Base-by-base conservation (phyloP, 1,140 invertebrate species). In the Hesperophylax magnus region DNA sequence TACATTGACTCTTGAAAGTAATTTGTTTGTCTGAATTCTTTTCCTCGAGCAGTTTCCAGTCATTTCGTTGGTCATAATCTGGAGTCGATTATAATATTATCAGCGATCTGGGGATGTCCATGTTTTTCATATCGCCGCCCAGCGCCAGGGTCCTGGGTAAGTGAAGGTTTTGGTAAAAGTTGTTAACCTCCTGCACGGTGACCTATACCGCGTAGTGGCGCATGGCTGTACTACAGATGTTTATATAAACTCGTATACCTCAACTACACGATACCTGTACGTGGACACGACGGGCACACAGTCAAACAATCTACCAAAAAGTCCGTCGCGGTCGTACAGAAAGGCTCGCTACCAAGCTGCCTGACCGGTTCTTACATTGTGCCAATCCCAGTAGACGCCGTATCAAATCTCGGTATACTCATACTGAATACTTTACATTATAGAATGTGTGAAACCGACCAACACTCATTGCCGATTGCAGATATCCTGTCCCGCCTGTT, bases 101-200 rank as follows among this genome's bases (percentile, higher is more conserved):
- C n/a, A 58, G 11, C 6, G 56, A 58, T 8, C 3, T 5, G 11
- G 15, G 17, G 54, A n/a, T 58, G 58, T 61, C 20, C n/a, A 18
- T 58, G 56, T 22, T 58, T 58, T 34, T 6, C n/a, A 4, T n/a
- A 60, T 60, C 15, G 15, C 17, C 54, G 54, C 17, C n/a, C 56
- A 60, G 15, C 56, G 56, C 56, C n/a, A 60, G 22, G 22, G 56
- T 60, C 56, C 56, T 2, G 56, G 56, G 54, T 56, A 22, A 58
- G 39, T 22, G 56, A 22, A 58, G 56, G 22, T 65, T 65, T 18
- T 6, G 65, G 65, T 52, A 69, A 69, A 69, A 69, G 65, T 27
- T 69, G 65, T 69, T 69, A 34, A 69, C 65, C 65, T 69, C 65
- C 34, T 53, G 39, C 52, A 18, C 56, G 53, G 52, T 75, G 72